Conservation (phyloP, 2,113 vertebrate species). For the Hemicordylus capensis region DNA sequence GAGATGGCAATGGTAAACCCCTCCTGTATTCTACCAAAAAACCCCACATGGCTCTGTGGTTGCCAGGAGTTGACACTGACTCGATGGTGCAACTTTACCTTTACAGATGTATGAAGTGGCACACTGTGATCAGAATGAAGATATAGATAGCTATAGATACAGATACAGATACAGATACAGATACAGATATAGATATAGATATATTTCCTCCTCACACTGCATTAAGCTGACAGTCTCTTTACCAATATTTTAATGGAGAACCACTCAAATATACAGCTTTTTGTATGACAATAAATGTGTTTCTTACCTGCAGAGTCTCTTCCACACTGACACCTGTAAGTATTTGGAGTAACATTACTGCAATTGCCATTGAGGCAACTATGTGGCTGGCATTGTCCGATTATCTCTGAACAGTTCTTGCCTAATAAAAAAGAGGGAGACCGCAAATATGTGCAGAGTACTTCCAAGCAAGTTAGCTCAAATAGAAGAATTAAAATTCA, state of each 20-base stretch:
- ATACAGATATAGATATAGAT: not conserved
- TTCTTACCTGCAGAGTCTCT: constrained; percentile 78
- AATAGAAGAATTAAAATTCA: not conserved
- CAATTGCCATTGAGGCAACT: constrained; percentile 77
- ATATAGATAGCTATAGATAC: no score
- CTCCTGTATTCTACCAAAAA: no score
- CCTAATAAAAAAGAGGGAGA: constrained; percentile 66
- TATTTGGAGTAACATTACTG: constrained; percentile 65
- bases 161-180: not conserved
- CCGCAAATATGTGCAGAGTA: no score
- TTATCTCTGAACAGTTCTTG: constrained; percentile 81
- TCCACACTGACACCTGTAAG: constrained; percentile 78
- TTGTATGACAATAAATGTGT: not conserved
- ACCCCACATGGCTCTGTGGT: no score
- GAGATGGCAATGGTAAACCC: no score
- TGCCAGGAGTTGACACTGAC: no score
- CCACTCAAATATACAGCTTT: not conserved
- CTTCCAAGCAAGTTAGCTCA: not conserved
- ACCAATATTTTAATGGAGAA: not conserved
- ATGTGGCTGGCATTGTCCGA: constrained; percentile 74
- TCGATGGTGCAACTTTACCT: no score
- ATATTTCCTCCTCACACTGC: not conserved
- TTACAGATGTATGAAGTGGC: not conserved
- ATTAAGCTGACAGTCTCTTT: not conserved
- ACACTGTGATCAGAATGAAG: not conserved